phyloP scores from a whole-genome alignment of 2,888 invertebrate genomes.

The Synergus gifuensis region DNA sequence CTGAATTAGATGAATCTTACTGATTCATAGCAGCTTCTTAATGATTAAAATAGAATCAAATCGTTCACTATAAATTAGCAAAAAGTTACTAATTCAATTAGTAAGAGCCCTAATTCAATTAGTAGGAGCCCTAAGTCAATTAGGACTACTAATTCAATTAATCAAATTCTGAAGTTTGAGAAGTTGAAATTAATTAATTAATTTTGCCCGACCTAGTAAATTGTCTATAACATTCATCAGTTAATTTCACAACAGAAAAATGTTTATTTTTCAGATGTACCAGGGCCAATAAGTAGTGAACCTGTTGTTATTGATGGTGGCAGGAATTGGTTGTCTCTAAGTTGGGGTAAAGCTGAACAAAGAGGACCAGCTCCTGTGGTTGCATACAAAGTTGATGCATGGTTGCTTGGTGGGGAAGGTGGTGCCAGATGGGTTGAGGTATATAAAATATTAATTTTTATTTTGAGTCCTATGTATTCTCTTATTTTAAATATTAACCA shows the following conservation, averaged over 20 bases:
- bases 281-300: slow-evolving; percentile 87
- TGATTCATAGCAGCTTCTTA: too few species aligned
- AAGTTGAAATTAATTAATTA: too few species aligned
- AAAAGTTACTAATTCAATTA: too few species aligned
- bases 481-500: neutral
- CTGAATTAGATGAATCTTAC: too few species aligned
- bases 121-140: too few species aligned
- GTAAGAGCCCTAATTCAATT: too few species aligned
- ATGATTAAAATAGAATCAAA: too few species aligned
- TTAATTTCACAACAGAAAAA: neutral
- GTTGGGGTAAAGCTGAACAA: slow-evolving; percentile 89
- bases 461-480: neutral
- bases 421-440: slow-evolving; percentile 91
- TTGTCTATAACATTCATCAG: too few species aligned
- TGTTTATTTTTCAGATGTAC: slow-evolving; percentile 83
- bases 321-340: slow-evolving; percentile 89
- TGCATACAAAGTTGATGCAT: slow-evolving; percentile 90
- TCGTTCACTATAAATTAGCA: too few species aligned
- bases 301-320: slow-evolving; percentile 90
- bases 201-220: too few species aligned
- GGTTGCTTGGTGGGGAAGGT: slow-evolving; percentile 88
- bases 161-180: too few species aligned
- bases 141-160: too few species aligned
- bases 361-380: slow-evolving; percentile 87
- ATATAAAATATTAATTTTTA: slow-evolving; percentile 44